Conservation (phyloP, 2,797 vertebrate species). For the Notolabrus celidotus region DNA sequence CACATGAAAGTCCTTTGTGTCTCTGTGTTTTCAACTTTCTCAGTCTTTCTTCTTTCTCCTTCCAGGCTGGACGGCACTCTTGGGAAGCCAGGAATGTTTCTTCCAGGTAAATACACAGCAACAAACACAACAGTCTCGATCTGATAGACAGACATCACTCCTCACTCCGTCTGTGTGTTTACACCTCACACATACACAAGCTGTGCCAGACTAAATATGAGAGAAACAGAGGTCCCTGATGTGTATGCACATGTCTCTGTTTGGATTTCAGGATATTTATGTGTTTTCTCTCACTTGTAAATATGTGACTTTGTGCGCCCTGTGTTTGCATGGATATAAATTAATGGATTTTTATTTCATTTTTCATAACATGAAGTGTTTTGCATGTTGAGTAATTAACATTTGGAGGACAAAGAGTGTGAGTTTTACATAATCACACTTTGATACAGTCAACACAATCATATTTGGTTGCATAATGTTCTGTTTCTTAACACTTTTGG, state of each 20-base stretch:
- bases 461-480: no score
- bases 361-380: no score
- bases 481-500: no score
- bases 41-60: conserved; percentile 3
- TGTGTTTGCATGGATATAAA: neutral
- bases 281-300: conserved; percentile 5
- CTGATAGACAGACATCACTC: conserved; percentile 62
- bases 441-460: no score
- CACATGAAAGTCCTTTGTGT: conserved; percentile 12
- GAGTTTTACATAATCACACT: no score
- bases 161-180: conserved; percentile 49
- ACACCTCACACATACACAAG: conserved; percentile 38
- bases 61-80: conserved; percentile 90
- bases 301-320: neutral
- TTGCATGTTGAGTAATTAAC: neutral
- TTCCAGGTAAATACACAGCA: conserved; percentile 86
- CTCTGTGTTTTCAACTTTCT: conserved; percentile 20
- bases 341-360: neutral
- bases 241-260: conserved; percentile 29
- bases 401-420: neutral
- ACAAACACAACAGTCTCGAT: conserved; percentile 42
- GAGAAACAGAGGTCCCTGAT: conserved; percentile 8
- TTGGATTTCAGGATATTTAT: conserved; percentile 11
- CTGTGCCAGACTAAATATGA: conserved; percentile 57
- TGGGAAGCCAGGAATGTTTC: conserved; percentile 92